These are phyloP conservation scores for pig (Sus scrofa) DNA, from an alignment of 2,113 vertebrate genomes.

Conservation along the genomic window T2T-Sscrofa CM000830.6:39629001-39629500, in stretches of 20 bases:
- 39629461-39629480: background rate
- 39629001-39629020: conserved; percentile 21
- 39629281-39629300: background rate
- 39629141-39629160: background rate
- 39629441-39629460: background rate
- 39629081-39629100: background rate
- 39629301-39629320: background rate
- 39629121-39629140: background rate
- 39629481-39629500: background rate
- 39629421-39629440: background rate
- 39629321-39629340: background rate
- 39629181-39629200: background rate
- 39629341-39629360: background rate
- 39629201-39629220: background rate
- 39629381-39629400: background rate
- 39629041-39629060: background rate
- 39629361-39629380: background rate
- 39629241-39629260: background rate
- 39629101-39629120: background rate
- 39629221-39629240: background rate
- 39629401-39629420: background rate
- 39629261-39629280: background rate
- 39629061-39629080: background rate
- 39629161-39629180: background rate
- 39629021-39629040: conserved; percentile 26